Evolutionary conservation across 2,797 vertebrate species (phyloP), one percentile per base, ranked within the genome.

Genomic region (Muraenolepis orangiensis): DNA sequence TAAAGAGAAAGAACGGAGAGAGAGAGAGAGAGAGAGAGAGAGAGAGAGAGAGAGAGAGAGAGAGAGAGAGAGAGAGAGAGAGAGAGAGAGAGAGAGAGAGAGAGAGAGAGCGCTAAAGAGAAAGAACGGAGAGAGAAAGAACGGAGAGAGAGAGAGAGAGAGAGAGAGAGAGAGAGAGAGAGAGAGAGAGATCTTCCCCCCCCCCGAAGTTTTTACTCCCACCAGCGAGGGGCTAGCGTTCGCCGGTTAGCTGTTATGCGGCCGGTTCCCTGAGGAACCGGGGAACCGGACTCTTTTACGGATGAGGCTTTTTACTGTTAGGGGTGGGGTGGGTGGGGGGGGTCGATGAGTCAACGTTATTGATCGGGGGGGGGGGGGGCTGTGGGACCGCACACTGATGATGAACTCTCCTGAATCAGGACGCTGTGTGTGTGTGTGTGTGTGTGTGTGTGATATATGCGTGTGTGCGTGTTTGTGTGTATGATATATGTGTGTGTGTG

Each of bases 311-410:
- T 57, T 57, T 57, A 57, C 23, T 20, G n/a, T n/a, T n/a, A n/a
- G n/a, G 51, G 51, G 20, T 14, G 40, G 16, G 36, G 23, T 14
- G 40, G 51, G 36, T 38, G 36, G 11, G 11, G 5, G 11, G 51
- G 75, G 79, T 86, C 72, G 76, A 87, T 87, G 85, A 90, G 84
- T 90, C 88, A 83, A 86, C 85, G 81, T 84, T 87, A 86, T 87
- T 90, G 91, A 92, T 85, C 81, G 38, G 78, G 74, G 73, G 81
- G 81, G 86, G 74, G 78, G 74, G 81, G 74, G 73, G 81, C 82
- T 86, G 74, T 79, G 74, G 81, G 82, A 81, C 81, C 69, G 74
- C 84, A 79, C 80, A 72, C 79, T 87, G 88, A 91, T 87, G 88
- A 91, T 88, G 83, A 88, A 88, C 83, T 85, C 86, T 76, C 77